These are phyloP conservation scores for Drosophila seclusa DNA, from an alignment of 2,888 invertebrate genomes.

Conservation along the genomic window DNA sequence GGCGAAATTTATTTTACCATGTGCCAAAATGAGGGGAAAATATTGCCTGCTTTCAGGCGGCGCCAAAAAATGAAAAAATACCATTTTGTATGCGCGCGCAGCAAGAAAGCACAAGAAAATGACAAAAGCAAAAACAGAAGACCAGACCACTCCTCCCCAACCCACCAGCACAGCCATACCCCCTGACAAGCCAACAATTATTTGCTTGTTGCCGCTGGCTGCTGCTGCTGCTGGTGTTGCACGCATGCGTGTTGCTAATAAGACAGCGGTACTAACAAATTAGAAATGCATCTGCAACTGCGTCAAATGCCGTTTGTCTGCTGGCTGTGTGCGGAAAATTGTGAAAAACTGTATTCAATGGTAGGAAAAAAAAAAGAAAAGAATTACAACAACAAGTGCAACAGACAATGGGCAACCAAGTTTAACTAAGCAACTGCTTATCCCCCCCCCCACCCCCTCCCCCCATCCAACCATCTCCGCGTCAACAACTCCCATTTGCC, in stretches of 20 bases:
- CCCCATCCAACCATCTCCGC: no score
- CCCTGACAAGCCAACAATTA: background rate
- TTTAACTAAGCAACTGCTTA: slow-evolving; percentile 68
- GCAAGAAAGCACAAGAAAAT: slow-evolving; percentile 36
- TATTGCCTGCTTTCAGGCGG: slow-evolving; percentile 56
- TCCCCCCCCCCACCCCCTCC: background rate
- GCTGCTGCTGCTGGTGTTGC: slow-evolving; percentile 26
- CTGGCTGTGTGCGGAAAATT: slow-evolving; percentile 30
- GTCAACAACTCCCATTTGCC: slow-evolving; percentile 7
- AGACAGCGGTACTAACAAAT: slow-evolving; percentile 40
- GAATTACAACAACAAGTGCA: slow-evolving; percentile 22
- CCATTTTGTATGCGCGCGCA: slow-evolving; percentile 24
- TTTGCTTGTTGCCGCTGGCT: background rate
- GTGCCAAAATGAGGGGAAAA: background rate
- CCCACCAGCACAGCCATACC: background rate
- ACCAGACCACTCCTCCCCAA: background rate
- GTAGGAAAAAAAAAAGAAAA: slow-evolving; percentile 21
- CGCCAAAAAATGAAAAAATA: background rate
- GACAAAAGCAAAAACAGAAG: slow-evolving; percentile 1
- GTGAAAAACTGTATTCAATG: slow-evolving; percentile 52
- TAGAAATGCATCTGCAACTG: slow-evolving; percentile 57
- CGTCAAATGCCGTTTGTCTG: slow-evolving; percentile 58
- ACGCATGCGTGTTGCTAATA: slow-evolving; percentile 73
- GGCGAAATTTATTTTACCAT: background rate
- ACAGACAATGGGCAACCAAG: slow-evolving; percentile 60